Evolutionary conservation across 2,113 vertebrate species (phyloP).

Genomic region (Mola mola): DNA sequence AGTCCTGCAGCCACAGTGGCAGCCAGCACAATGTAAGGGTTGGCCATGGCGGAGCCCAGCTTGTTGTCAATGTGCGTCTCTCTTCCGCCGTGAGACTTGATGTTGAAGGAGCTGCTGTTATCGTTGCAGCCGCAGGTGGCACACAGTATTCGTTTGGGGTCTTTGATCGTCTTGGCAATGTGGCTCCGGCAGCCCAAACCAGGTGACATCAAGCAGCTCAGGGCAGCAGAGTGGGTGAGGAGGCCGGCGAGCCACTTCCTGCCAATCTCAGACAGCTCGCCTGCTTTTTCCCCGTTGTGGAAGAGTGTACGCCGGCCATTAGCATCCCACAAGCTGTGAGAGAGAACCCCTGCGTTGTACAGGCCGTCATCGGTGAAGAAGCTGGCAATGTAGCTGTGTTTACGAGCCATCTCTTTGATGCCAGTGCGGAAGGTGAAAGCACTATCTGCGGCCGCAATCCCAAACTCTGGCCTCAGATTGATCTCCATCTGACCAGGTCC

Average conservation of each 20-base stretch:
- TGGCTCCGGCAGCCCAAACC: slow-evolving; percentile 85
- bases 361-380: slow-evolving; percentile 89
- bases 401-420: slow-evolving; percentile 93
- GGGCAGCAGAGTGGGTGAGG: slow-evolving; percentile 87
- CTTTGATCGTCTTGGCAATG: slow-evolving; percentile 84
- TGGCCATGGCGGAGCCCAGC: slow-evolving; percentile 90
- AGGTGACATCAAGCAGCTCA: slow-evolving; percentile 92
- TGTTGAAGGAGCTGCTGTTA: slow-evolving; percentile 90
- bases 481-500: slow-evolving; percentile 94
- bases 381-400: slow-evolving; percentile 89
- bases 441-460: slow-evolving; percentile 87
- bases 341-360: slow-evolving; percentile 87
- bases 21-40: slow-evolving; percentile 91
- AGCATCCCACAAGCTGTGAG: slow-evolving; percentile 91
- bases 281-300: slow-evolving; percentile 69
- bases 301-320: slow-evolving; percentile 86
- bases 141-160: slow-evolving; percentile 82
- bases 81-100: slow-evolving; percentile 87
- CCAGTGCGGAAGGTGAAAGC: slow-evolving; percentile 94
- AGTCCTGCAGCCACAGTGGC: slow-evolving; percentile 91
- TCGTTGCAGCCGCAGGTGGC: slow-evolving; percentile 89
- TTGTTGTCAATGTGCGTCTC: slow-evolving; percentile 89
- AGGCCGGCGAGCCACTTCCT: slow-evolving; percentile 90
- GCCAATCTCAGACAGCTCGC: slow-evolving; percentile 84
- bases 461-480: slow-evolving; percentile 88